Percentiles rank a stretch among this genome's conserved stretches.
These are phyloP conservation scores for Lethrus apterus DNA, from an alignment of 1,140 invertebrate genomes.

Conservation along the genomic window DNA sequence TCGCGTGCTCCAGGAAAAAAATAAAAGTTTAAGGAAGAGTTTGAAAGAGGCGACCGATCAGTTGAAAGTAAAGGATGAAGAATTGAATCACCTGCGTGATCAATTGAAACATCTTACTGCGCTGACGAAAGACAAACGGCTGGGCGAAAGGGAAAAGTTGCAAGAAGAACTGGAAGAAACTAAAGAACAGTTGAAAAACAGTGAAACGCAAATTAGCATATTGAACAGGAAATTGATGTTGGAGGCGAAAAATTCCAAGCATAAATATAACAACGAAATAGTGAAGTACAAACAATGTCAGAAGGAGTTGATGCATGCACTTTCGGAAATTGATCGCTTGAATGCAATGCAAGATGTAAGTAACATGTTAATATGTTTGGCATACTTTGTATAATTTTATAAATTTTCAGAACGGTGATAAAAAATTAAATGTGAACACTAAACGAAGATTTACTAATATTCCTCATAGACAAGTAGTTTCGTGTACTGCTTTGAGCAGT, in stretches of 20 bases:
- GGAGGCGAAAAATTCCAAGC: slow-evolving; percentile 63
- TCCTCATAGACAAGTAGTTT: slow-evolving; percentile 6
- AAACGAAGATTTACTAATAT: slow-evolving; percentile 5
- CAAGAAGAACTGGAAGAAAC: slow-evolving; percentile 55
- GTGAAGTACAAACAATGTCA: slow-evolving; percentile 62
- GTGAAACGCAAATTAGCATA: slow-evolving; percentile 60
- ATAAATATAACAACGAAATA: slow-evolving; percentile 60
- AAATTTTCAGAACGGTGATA: background rate
- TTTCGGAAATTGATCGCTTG: slow-evolving; percentile 52
- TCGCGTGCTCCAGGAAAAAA: slow-evolving; percentile 59
- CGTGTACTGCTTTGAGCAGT: slow-evolving; percentile 1
- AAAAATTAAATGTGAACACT: background rate
- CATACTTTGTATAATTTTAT: too few relatives aligned
- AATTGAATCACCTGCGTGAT: slow-evolving; percentile 53
- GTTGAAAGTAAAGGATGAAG: slow-evolving; percentile 59
- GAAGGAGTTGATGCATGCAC: slow-evolving; percentile 55
- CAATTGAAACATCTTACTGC: slow-evolving; percentile 61
- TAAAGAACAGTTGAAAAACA: slow-evolving; percentile 54
- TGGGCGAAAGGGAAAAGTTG: slow-evolving; percentile 64
- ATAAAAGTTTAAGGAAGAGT: slow-evolving; percentile 56
- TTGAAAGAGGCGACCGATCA: slow-evolving; percentile 53
- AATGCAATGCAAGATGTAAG: slow-evolving; percentile 48
- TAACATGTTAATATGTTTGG: too few relatives aligned
- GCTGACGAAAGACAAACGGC: slow-evolving; percentile 62
- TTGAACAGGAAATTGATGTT: slow-evolving; percentile 59